These are phyloP conservation scores for Sebastes iracundus DNA, from an alignment of 2,797 vertebrate genomes.

Conservation along the genomic window DNA sequence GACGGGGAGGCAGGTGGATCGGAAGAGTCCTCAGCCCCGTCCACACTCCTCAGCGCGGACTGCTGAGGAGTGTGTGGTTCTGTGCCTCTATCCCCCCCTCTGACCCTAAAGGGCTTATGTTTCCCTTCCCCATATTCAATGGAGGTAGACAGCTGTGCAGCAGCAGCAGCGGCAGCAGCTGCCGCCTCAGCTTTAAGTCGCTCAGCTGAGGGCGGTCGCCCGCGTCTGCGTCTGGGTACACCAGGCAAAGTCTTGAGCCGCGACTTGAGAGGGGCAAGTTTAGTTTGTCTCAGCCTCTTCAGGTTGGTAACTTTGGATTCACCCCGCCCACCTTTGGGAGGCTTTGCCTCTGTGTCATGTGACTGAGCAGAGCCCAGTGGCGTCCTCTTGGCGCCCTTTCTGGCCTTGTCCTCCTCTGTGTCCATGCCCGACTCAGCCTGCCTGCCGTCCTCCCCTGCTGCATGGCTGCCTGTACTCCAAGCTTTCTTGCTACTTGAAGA, in stretches of 20 bases:
- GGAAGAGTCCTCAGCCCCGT: conserved; percentile 65
- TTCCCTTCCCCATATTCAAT: conserved; percentile 80
- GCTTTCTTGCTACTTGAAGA: conserved; percentile 76
- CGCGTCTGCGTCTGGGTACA: conserved; percentile 87
- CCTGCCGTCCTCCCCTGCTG: conserved; percentile 82
- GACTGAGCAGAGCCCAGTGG: conserved; percentile 88
- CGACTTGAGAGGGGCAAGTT: conserved; percentile 92
- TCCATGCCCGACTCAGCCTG: conserved; percentile 81
- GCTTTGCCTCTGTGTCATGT: conserved; percentile 77
- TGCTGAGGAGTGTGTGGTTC: conserved; percentile 69
- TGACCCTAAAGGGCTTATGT: conserved; percentile 88
- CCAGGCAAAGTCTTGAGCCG: conserved; percentile 91
- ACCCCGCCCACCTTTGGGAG: conserved; percentile 73
- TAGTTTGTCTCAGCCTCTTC: conserved; percentile 92
- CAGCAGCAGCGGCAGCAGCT: conserved; percentile 75
- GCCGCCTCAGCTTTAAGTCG: conserved; percentile 89
- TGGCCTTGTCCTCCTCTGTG: conserved; percentile 84
- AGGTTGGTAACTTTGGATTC: conserved; percentile 88
- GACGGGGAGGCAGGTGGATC: conserved; percentile 70
- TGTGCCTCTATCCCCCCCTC: conserved; percentile 85
- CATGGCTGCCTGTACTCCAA: conserved; percentile 74
- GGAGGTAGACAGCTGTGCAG: conserved; percentile 69
- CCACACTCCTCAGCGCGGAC: conserved; percentile 63
- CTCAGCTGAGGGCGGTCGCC: conserved; percentile 93
- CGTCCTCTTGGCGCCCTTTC: conserved; percentile 88